Base-by-base conservation (phyloP, 37 sponge, comb jelly and placozoan species). In the Hormiphora californensis region DNA sequence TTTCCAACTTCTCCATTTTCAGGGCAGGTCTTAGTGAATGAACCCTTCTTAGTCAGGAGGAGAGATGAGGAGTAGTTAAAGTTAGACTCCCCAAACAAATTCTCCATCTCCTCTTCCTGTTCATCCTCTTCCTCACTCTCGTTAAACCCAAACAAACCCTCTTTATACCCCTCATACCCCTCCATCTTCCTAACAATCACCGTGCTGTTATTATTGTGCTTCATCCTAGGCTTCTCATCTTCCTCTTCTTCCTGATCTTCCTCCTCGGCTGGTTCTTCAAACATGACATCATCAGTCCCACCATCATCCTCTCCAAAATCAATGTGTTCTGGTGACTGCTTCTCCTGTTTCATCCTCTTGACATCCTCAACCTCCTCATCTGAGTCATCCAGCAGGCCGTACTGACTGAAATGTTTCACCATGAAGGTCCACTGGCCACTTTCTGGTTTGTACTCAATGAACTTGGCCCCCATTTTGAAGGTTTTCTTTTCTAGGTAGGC, bases 321-420 rank as follows among this genome's bases (percentile, higher is more conserved):
- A n/a, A n/a, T n/a, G n/a, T n/a, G n/a, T n/a, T n/a, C n/a, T n/a
- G n/a, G n/a, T n/a, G n/a, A n/a, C n/a, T n/a, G n/a, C 59, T 57
- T 28, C 23, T 57, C 59, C 25, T 73, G 49, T 40, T 73, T 73
- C 27, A 73, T 9, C 46, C 39, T 73, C 46, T 73, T 73, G 35
- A 7, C 35, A 7, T 32, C 81, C 39, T 73, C 81, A 22, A 43
- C 43, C 5, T 73, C 81, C 3, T 73, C 81, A 11, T 27, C 32
- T 4, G 46, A 43, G 46, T 73, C 81, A 22, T 73, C 81, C 27
- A 73, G 46, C 22, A 73, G 23, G 19, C 81, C 81, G 25, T 73
- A 73, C 49, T 73, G 81, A 40, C 81, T 73, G 81, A 73, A 73
- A 49, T 73, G 81, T 40, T 73, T 73, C 81, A 73, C 81, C 81